Evolutionary conservation across 1,140 invertebrate species (phyloP).

Genomic region (Heliconius congener): DNA sequence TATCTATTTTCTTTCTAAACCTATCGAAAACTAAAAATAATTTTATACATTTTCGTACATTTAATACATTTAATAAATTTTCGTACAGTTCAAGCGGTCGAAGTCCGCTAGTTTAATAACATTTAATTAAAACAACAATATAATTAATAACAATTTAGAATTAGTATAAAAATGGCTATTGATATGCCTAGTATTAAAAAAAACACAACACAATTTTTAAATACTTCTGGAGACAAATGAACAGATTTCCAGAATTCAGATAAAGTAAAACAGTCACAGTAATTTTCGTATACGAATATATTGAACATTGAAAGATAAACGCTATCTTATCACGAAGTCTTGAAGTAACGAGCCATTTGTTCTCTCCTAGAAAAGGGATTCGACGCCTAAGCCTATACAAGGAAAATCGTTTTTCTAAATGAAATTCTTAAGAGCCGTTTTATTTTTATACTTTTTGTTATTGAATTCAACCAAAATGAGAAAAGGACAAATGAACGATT

Average conservation of each 20-base stretch:
- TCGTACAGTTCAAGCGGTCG: too few relatives aligned
- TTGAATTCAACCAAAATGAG: neutral
- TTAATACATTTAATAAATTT: too few relatives aligned
- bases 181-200: too few relatives aligned
- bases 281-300: neutral
- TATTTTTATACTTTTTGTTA: neutral
- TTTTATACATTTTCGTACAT: too few relatives aligned
- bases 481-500: neutral
- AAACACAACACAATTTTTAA: too few relatives aligned
- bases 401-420: neutral
- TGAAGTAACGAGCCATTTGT: slow-evolving; percentile 10
- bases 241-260: neutral
- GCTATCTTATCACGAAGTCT: slow-evolving; percentile 1
- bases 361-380: slow-evolving; percentile 13
- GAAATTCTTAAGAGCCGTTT: neutral
- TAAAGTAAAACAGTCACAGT: neutral
- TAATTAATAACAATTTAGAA: too few relatives aligned
- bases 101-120: too few relatives aligned
- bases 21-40: too few relatives aligned
- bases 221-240: too few relatives aligned
- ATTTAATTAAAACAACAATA: too few relatives aligned
- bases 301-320: slow-evolving; percentile 5
- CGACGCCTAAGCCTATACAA: slow-evolving; percentile 3
- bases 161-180: too few relatives aligned
- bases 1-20: too few relatives aligned